Conservation (phyloP, 2,888 invertebrate genomes). For the Callinectes sapidus region DNA sequence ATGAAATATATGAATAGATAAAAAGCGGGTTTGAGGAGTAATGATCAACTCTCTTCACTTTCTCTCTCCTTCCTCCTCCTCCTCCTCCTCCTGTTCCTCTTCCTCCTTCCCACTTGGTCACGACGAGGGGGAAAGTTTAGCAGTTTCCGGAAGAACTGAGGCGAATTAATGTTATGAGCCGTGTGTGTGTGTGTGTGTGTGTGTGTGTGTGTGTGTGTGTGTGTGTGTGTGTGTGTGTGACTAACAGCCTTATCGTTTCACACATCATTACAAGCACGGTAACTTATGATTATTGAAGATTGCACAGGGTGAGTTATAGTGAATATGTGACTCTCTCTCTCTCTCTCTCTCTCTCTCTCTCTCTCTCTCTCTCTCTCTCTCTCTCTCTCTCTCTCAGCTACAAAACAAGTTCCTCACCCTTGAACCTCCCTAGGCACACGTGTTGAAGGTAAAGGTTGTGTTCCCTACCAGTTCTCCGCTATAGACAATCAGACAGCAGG, state of each 20-base stretch:
- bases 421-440: not conserved
- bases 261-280: not conserved
- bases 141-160: not conserved
- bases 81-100: not conserved
- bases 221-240: not conserved
- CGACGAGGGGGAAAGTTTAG: not conserved
- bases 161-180: not conserved
- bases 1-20: not conserved
- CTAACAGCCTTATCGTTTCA: not conserved
- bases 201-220: slow-evolving; percentile 11
- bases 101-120: not conserved
- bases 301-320: not conserved
- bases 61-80: not conserved
- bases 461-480: not conserved
- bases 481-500: not conserved
- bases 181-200: not conserved
- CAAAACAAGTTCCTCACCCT: not conserved
- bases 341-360: slow-evolving; percentile 25
- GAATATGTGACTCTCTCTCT: not conserved
- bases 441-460: not conserved
- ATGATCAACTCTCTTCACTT: not conserved
- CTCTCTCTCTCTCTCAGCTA: not conserved
- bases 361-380: not conserved
- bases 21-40: not conserved
- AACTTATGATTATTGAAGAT: not conserved